A percentile compares a stretch with the other conserved stretches of the same genome.
These are phyloP conservation scores for Hippocampus kuda DNA, from an alignment of 2,797 vertebrate genomes.

Conservation along the genomic window DNA sequence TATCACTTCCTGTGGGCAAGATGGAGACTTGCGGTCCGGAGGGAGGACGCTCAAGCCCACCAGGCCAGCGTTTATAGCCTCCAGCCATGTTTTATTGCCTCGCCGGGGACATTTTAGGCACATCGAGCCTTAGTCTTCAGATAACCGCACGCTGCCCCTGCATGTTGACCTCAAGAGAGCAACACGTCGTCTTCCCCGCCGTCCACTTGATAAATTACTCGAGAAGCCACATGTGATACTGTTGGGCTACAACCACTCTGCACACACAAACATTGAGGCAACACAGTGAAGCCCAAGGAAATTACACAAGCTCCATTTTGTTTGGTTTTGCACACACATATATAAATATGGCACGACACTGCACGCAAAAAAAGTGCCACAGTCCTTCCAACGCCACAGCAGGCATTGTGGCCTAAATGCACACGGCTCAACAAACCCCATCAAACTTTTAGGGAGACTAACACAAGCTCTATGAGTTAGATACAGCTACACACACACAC, in stretches of 20 bases:
- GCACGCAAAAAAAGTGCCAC: constrained; percentile 55
- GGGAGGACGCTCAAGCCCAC: constrained; percentile 12
- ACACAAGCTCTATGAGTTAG: constrained; percentile 60
- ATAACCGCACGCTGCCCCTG: background rate
- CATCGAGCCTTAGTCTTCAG: background rate
- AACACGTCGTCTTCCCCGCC: background rate
- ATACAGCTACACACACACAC: constrained; percentile 54
- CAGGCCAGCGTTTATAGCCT: constrained; percentile 10
- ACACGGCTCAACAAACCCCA: constrained; percentile 60
- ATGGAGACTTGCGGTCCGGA: constrained; percentile 39
- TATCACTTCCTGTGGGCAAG: constrained; percentile 61
- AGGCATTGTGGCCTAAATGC: constrained; percentile 61
- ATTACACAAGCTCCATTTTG: constrained; percentile 28
- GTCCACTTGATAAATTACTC: constrained; percentile 29
- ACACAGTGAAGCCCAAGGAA: constrained; percentile 26
- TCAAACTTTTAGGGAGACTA: constrained; percentile 55
- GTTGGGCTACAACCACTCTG: constrained; percentile 52
- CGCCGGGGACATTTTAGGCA: constrained; percentile 3
- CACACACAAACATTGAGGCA: constrained; percentile 50
- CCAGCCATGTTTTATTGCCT: constrained; percentile 2
- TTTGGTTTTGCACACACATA: constrained; percentile 52
- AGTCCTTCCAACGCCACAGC: constrained; percentile 58
- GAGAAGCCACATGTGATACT: constrained; percentile 39
- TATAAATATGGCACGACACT: constrained; percentile 53
- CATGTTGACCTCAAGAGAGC: background rate